A percentile compares a stretch with the other conserved stretches of the same genome.
Conservation (phyloP, 2,888 invertebrate genomes). For the Cosmia trapezina region DNA sequence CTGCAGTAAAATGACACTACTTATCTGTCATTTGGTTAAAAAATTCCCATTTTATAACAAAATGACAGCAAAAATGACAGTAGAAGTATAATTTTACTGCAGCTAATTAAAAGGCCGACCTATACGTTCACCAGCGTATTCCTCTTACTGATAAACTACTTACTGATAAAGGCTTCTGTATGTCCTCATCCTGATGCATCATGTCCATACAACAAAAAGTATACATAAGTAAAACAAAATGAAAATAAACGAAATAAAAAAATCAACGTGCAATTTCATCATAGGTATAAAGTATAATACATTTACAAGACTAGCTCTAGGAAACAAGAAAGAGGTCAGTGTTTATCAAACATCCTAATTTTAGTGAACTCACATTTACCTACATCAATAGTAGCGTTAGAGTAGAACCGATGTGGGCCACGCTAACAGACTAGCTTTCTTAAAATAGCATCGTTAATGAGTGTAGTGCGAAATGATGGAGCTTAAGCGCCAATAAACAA, state of each 20-base stretch:
- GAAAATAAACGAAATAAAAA: slow-evolving; percentile 4
- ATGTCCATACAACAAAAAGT: not conserved
- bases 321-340: slow-evolving; percentile 44
- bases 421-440: slow-evolving; percentile 74
- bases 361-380: slow-evolving; percentile 52
- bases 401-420: slow-evolving; percentile 76
- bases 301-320: slow-evolving; percentile 9
- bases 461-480: slow-evolving; percentile 79
- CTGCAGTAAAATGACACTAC: too few species aligned
- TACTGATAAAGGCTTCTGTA: not conserved
- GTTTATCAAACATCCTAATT: slow-evolving; percentile 56
- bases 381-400: slow-evolving; percentile 54
- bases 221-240: not conserved
- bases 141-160: too few species aligned
- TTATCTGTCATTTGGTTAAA: too few species aligned
- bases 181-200: not conserved
- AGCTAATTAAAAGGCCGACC: too few species aligned
- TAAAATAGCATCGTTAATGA: slow-evolving; percentile 82
- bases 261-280: not conserved
- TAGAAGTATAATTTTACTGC: too few species aligned
- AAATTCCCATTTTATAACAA: too few species aligned
- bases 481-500: slow-evolving; percentile 83
- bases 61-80: too few species aligned
- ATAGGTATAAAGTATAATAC: not conserved
- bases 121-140: not conserved